phyloP scores from a whole-genome alignment of 1,140 invertebrate genomes.

The Megalopta genalis region DNA sequence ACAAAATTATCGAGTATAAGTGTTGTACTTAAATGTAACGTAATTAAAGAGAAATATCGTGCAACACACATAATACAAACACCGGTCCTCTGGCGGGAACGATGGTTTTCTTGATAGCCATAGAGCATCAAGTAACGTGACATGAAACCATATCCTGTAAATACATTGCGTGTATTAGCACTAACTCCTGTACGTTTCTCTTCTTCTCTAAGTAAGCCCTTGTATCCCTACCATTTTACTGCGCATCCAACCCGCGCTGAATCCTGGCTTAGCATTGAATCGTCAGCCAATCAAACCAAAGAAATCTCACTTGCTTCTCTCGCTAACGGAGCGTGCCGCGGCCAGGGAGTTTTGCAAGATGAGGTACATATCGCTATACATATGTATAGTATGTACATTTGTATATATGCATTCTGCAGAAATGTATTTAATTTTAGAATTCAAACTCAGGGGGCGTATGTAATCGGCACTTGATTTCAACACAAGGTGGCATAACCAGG shows the following conservation, averaged over 20 bases:
- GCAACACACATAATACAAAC: conserved; percentile 48
- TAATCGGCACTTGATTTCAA: not conserved
- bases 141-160: not conserved
- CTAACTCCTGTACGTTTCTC: too few species aligned
- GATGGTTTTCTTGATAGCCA: conserved; percentile 9
- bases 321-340: too few species aligned
- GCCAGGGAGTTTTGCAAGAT: too few species aligned
- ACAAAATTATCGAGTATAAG: not conserved
- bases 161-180: not conserved
- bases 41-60: conserved; percentile 8
- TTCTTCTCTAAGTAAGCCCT: too few species aligned
- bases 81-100: conserved; percentile 59
- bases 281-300: too few species aligned
- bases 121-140: not conserved
- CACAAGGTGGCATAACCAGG: not conserved
- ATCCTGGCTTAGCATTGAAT: too few species aligned
- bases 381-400: too few species aligned
- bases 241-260: too few species aligned
- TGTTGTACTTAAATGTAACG: conserved; percentile 27
- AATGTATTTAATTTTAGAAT: not conserved
- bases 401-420: too few species aligned
- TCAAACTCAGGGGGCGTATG: not conserved
- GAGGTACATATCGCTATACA: too few species aligned
- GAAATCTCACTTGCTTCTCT: too few species aligned
- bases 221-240: too few species aligned